Base-by-base conservation (phyloP, 2,113 vertebrate genomes). In the Gymnarchus niloticus region DNA sequence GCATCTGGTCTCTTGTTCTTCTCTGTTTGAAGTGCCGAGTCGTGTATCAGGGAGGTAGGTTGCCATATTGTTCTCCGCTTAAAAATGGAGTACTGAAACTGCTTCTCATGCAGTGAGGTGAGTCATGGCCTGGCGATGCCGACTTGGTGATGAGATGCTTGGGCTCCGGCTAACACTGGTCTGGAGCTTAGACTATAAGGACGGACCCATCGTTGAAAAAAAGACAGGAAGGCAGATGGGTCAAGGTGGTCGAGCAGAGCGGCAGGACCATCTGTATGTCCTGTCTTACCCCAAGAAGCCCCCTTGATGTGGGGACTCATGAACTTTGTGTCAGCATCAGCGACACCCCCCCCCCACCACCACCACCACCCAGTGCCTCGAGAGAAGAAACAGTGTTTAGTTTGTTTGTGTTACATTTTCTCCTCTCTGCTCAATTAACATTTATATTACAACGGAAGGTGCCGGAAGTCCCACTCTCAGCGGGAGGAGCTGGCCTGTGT, bases 371-470 rank as follows among this genome's bases (percentile, higher is more conserved):
- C 8, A 28, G 19, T 17, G 33, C 57, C 56, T 37, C 12, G 23
- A 83, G 59, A 23, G n/a, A 8, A 17, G 57, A 25, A 69, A 54
- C 48, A 8, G 9, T 28, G 61, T 83, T 81, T n/a, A 51, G 84
- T 88, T 69, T 49, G 81, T 69, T 83, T 87, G 83, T 41, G 46
- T n/a, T 57, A 57, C 49, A 12, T 84, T 85, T 84, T 33, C 83
- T 59, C 78, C 17, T 41, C 78, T 82, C 56, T 56, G 49, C 83
- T 21, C 87, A 81, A 83, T 87, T 85, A 82, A 83, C 83, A 83
- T 82, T 87, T 87, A 85, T 88, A 69, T 85, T 87, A 80, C 83
- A 83, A 76, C 49, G 88, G 61, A 17, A 10, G 77, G 80, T 90
- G 87, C 87, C 88, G 83, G 73, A 87, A 82, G 78, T 65, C 48